Base-by-base conservation (phyloP, 2,888 invertebrate species). In the Conchocele bisecta region DNA sequence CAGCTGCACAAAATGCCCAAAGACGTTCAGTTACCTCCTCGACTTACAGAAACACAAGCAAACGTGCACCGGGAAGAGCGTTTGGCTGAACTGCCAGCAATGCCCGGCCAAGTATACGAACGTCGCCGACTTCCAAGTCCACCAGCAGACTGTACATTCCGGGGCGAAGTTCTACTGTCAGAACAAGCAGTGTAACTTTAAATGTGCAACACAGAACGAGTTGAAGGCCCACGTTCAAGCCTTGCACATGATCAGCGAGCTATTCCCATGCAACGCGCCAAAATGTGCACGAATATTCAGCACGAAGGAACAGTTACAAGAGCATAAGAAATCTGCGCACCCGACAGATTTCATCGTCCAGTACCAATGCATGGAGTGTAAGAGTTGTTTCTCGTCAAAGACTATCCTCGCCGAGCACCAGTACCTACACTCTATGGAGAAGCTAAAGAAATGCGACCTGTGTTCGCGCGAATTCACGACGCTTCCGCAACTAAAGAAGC, bases 311-410 rank as follows among this genome's bases (percentile, higher is more conserved):
- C 20, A 57, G 24, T 48, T 76, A 13, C 65, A 28, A 3, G 69
- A 76, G 42, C 76, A 76, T 42, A 68, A 72, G 39, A 72, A 69
- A 17, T 61, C 63, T 24, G 66, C 46, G 1, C 76, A 72, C 28
- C 69, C 72, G 2, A 71, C 67, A 9, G 76, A 76, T 50, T 76
- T 76, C 51, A 76, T 76, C 5, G 76, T 76, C 13, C 76, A 76
- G 41, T 76, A 76, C 48, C 76, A 76, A 22, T 76, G 76, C 29
- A 69, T 69, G 57, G 76, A 76, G 48, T 76, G 76, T 37, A 76
- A 72, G 50, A 65, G 35, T 9, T 76, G 76, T 22, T 76, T 56
- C 29, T 76, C 76, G 5, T 72, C 61, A 31, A 76, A 76, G 51
- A 72, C 72, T 5, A 46, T 76, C 2, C 53, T 76, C 6, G 76